These are phyloP conservation scores for Cryptoprocta ferox DNA, from an alignment of 2,797 vertebrate genomes.

Conservation along the genomic window DNA sequence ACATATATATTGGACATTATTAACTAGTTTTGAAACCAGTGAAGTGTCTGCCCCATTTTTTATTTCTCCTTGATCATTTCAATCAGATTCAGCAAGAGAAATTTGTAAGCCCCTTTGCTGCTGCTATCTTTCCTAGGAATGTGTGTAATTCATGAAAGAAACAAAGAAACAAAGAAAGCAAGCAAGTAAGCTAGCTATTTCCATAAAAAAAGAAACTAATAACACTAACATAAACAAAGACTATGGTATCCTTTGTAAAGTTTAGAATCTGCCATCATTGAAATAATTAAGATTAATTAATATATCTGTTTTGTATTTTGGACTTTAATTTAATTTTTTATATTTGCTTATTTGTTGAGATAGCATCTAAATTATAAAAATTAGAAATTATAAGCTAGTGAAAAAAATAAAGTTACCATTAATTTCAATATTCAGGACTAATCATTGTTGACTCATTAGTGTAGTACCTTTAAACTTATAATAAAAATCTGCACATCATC, in stretches of 20 bases:
- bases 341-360: not conserved
- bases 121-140: not conserved
- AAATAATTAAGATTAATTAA: not conserved
- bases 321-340: not conserved
- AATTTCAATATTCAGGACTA: not conserved
- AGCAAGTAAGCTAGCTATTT: not conserved
- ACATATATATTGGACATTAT: not conserved
- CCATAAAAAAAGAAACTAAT: not conserved
- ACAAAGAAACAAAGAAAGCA: not conserved
- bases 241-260: not conserved
- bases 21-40: not conserved
- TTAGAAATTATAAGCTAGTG: not conserved
- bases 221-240: not conserved
- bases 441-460: not conserved
- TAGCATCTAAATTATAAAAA: not conserved
- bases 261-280: not conserved
- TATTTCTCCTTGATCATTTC: conserved; percentile 13
- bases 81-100: not conserved
- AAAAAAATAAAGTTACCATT: not conserved
- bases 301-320: not conserved
- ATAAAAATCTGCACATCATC: not conserved
- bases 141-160: not conserved
- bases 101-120: not conserved
- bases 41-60: not conserved
- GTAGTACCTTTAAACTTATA: not conserved